phyloP scores from a whole-genome alignment of 2,797 vertebrate genomes.

The Chaetodon trifasciatus region DNA sequence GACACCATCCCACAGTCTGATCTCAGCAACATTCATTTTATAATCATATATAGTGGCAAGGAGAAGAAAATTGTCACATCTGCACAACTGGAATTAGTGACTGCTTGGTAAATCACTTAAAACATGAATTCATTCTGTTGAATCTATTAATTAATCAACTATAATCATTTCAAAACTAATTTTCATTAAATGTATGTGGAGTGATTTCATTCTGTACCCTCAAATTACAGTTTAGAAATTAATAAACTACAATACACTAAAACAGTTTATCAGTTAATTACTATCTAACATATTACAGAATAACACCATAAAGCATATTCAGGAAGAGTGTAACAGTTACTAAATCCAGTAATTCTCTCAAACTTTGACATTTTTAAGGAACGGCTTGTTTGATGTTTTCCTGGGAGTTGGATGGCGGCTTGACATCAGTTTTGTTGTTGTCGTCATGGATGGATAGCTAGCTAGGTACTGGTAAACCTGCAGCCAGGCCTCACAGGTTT shows the following conservation, averaged over 20 bases:
- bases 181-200: neutral
- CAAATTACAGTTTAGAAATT: neutral
- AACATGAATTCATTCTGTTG: neutral
- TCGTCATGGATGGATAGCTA: no score
- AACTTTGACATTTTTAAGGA: neutral
- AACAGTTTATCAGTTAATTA: neutral
- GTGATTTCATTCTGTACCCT: neutral
- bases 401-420: neutral
- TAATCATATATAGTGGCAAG: neutral
- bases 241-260: neutral
- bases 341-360: no score
- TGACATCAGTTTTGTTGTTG: neutral
- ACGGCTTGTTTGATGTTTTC: neutral
- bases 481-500: neutral
- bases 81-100: neutral
- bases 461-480: neutral
- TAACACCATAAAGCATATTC: no score
- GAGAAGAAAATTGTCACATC: neutral
- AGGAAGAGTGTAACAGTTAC: no score
- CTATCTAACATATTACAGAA: no score
- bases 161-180: neutral
- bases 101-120: neutral
- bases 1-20: neutral
- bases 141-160: neutral
- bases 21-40: neutral